Percentiles rank a stretch among this genome's conserved stretches.
phyloP scores from a whole-genome alignment of 2,797 vertebrate species.

The Clarias platycephalus region DNA sequence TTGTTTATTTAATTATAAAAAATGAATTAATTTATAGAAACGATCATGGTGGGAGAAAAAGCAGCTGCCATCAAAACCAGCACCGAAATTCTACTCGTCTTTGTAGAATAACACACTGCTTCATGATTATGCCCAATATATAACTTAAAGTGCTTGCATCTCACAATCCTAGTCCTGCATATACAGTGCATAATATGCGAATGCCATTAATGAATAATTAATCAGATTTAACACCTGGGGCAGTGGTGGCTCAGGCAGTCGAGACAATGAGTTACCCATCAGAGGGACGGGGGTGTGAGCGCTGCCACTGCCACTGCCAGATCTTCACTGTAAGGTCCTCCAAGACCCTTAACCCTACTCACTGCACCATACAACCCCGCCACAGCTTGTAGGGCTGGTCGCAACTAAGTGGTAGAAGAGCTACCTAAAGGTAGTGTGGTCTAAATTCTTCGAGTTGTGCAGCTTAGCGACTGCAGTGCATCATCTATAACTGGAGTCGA shows the following conservation, averaged over 20 bases:
- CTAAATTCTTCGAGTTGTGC: neutral
- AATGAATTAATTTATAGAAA: neutral
- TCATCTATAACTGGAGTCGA: neutral
- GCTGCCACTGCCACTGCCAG: no score
- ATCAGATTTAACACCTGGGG: neutral
- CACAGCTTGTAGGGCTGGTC: no score
- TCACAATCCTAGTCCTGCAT: neutral
- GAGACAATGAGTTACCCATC: no score
- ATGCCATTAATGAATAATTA: neutral
- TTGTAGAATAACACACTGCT: neutral
- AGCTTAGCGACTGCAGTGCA: neutral
- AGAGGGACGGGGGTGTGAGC: no score
- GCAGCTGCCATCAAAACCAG: neutral
- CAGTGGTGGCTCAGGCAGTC: no score
- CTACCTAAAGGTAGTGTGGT: no score
- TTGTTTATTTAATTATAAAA: conserved; percentile 7
- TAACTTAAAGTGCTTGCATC: neutral
- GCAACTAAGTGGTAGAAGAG: neutral
- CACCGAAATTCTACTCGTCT: neutral
- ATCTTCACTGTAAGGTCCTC: no score
- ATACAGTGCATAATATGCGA: neutral
- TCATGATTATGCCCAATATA: neutral
- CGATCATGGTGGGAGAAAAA: neutral
- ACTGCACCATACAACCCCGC: no score
- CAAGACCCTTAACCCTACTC: no score